A percentile compares a stretch with the other conserved stretches of the same genome.
Conservation (phyloP, 2,113 vertebrate genomes). For the Pterophyllum scalare region DNA sequence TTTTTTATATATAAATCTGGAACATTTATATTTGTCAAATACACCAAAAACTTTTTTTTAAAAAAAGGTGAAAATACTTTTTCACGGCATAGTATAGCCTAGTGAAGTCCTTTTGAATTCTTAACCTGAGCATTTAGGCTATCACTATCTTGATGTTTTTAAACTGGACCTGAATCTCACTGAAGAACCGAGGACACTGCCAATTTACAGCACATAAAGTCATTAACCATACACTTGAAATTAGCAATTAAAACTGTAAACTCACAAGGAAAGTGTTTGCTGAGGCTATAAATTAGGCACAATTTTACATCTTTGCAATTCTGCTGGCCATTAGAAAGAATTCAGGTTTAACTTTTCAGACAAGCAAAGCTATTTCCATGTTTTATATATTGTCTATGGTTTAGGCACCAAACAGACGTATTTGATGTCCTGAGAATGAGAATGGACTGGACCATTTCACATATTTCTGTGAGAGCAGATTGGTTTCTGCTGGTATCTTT, state of each 20-base stretch:
- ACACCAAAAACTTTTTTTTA: too few species aligned
- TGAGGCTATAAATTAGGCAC: not conserved
- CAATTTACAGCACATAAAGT: not conserved
- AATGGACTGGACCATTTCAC: rapidly evolving
- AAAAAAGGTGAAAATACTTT: too few species aligned
- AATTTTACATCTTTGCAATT: not conserved
- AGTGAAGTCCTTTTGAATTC: too few species aligned
- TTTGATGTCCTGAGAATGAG: not conserved
- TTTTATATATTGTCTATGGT: not conserved
- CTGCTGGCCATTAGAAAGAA: not conserved
- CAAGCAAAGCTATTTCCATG: not conserved
- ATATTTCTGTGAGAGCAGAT: not conserved
- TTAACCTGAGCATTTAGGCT: too few species aligned
- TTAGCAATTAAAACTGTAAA: not conserved
- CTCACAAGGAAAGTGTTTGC: not conserved
- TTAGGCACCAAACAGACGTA: rapidly evolving
- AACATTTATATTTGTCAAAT: too few species aligned
- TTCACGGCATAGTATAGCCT: too few species aligned
- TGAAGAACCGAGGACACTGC: not conserved
- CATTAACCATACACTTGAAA: not conserved
- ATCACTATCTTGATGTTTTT: too few species aligned
- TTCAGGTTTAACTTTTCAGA: not conserved
- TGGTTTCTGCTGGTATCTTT: not conserved
- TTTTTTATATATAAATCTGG: too few species aligned
- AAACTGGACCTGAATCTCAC: too few species aligned